phyloP scores from a whole-genome alignment of 2,888 invertebrate species.

The Lasioglossum lativentre region DNA sequence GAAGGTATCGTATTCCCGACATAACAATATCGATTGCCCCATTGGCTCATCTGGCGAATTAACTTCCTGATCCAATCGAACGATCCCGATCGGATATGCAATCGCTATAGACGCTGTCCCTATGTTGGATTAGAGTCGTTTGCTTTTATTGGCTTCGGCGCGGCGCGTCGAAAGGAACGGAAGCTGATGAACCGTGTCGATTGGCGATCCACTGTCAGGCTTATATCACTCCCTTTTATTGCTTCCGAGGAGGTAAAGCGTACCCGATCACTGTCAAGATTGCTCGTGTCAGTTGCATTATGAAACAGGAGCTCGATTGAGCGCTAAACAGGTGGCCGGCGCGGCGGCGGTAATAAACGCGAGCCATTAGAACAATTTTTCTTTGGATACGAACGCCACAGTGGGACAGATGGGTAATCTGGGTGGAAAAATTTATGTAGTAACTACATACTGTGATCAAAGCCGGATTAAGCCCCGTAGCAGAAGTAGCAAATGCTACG shows the following conservation, averaged over 20 bases:
- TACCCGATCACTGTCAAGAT: neutral
- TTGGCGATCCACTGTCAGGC: constrained; percentile 3
- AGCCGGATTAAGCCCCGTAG: too few relatives aligned
- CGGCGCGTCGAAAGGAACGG: neutral
- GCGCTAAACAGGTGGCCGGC: neutral
- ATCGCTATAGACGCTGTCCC: constrained; percentile 37
- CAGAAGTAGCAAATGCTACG: too few relatives aligned
- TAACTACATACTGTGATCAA: too few relatives aligned
- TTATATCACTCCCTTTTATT: constrained; percentile 2
- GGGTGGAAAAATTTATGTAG: too few relatives aligned
- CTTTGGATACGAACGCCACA: neutral
- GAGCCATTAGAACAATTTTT: neutral
- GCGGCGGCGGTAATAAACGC: neutral
- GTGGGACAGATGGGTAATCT: neutral
- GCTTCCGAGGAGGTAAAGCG: neutral
- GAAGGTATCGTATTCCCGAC: constrained; percentile 5
- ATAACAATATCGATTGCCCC: constrained; percentile 24
- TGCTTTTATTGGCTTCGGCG: constrained; percentile 38
- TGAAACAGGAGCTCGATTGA: neutral
- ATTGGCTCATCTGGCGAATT: constrained; percentile 29
- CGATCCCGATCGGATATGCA: constrained; percentile 13
- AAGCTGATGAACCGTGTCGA: neutral
- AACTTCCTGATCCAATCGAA: constrained; percentile 44
- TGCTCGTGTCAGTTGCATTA: neutral
- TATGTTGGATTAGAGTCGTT: constrained; percentile 51